Base-by-base conservation (phyloP, 2,113 vertebrate genomes). In the Spea bombifrons region DNA sequence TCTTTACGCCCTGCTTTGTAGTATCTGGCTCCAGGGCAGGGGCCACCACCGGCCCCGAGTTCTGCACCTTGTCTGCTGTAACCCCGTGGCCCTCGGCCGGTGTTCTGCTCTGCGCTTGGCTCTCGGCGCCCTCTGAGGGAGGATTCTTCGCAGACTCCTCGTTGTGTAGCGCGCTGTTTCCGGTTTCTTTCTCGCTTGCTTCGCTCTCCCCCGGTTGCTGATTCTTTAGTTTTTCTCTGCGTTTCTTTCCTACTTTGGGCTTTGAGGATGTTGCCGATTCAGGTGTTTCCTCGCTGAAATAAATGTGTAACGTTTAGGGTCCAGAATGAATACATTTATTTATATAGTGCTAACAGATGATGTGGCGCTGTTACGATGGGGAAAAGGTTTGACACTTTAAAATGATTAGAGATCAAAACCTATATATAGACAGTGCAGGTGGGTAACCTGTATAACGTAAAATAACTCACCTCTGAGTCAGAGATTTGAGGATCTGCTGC, bases 401-500 rank as follows among this genome's bases (percentile, higher is more conserved):
- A 30, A 30, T 30, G 30, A 30, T 30, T 30, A 30, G 30, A 30
- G 30, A 30, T 30, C 30, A 30, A 30, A 30, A 30, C 30, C 30
- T 30, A 30, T 30, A 30, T 30, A 30, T 1, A 30, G 30, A 30
- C 30, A 30, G 30, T 30, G 30, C 30, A 30, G 30, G 30, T 8
- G 12, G 52, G 12, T 55, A 13, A 55, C 52, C 52, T 63, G 10
- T 30, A 30, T 30, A 30, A 30, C 30, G 30, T 30, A 46, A 13
- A 52, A 9, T n/a, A 0, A 30, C 73, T 78, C 46, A 80, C 78
- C 78, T 74, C 49, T 73, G 15, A 68, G 86, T 91, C 4, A 97
- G 47, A 0, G 94, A 95, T 73, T 81, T 85, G 52, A 97, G 87
- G 81, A 95, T 86, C 79, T 94, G 89, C 57, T 48, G 86, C 85